Conservation (phyloP, 1,140 invertebrate species). For the Acromyrmex echinatior region DNA sequence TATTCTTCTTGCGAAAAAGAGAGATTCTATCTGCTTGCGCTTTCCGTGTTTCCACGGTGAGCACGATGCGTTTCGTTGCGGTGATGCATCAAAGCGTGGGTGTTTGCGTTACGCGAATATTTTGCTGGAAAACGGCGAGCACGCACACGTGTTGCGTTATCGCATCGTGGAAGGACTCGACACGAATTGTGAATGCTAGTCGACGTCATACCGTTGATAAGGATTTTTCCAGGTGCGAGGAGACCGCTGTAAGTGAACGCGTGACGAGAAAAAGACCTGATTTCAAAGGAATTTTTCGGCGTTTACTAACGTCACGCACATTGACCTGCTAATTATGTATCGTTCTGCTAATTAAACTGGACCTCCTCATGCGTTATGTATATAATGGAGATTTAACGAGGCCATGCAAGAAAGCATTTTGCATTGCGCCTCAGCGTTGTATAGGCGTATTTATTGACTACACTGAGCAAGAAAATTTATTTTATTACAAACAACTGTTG, state of each 20-base stretch:
- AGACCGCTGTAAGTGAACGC: neutral
- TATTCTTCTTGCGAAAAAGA: constrained; percentile 9
- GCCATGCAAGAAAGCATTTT: neutral
- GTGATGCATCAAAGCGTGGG: constrained; percentile 56
- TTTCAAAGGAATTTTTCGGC: neutral
- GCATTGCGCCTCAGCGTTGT: neutral
- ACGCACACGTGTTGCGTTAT: constrained; percentile 68
- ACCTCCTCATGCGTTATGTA: constrained; percentile 35
- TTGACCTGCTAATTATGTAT: neutral
- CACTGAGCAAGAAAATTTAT: neutral
- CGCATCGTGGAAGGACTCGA: constrained; percentile 74
- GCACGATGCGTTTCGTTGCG: neutral
- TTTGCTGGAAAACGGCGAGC: constrained; percentile 63
- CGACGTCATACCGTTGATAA: constrained; percentile 59
- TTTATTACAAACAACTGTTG: constrained; percentile 22
- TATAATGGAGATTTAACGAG: constrained; percentile 53
- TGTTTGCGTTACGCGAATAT: constrained; percentile 70
- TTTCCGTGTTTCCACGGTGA: constrained; percentile 49
- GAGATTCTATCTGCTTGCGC: constrained; percentile 27
- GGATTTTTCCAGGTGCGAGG: neutral
- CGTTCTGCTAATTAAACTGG: constrained; percentile 55
- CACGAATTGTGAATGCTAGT: constrained; percentile 72
- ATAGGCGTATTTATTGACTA: neutral
- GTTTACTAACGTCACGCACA: neutral
- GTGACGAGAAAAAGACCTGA: neutral